Percentiles rank a stretch among this genome's conserved stretches.
Evolutionary conservation across 2,888 invertebrate species (phyloP).

Genomic region (Euproctis similis): DNA sequence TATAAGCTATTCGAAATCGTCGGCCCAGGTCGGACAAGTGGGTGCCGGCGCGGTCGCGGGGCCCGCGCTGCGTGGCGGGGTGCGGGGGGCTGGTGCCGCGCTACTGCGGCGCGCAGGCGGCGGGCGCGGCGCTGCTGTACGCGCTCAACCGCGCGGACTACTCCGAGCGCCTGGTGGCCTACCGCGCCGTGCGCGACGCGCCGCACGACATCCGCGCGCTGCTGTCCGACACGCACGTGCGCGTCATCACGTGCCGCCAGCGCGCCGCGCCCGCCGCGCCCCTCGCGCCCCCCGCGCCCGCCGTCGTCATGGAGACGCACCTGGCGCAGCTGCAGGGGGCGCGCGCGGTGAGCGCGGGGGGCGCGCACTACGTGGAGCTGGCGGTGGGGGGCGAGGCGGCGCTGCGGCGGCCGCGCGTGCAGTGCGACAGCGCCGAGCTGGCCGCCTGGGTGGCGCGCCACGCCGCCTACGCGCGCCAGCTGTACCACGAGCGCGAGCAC

Average conservation of each 20-base stretch:
- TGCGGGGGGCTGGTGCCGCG: conserved; percentile 90
- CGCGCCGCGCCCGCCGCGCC: conserved; percentile 63
- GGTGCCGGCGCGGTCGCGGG: conserved; percentile 80
- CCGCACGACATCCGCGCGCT: conserved; percentile 88
- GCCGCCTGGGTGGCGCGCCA: conserved; percentile 84
- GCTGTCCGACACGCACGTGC: conserved; percentile 83
- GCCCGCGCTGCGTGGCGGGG: conserved; percentile 82
- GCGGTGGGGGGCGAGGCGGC: conserved; percentile 61
- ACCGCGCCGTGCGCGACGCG: conserved; percentile 84
- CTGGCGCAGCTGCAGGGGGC: conserved; percentile 78
- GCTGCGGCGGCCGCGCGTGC: conserved; percentile 83
- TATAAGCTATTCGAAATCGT: too few species aligned
- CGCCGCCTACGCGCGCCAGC: conserved; percentile 91
- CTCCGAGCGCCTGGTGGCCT: conserved; percentile 86
- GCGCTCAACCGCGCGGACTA: conserved; percentile 83
- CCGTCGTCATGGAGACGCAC: conserved; percentile 78
- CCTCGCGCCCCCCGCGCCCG: conserved; percentile 61
- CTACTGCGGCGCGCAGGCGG: conserved; percentile 81
- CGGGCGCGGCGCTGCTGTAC: conserved; percentile 85
- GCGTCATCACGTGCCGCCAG: conserved; percentile 80
- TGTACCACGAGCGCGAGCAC: conserved; percentile 87
- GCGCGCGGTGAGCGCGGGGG: conserved; percentile 75
- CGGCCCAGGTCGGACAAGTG: conserved; percentile 77
- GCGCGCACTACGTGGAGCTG: conserved; percentile 83
- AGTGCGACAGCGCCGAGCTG: conserved; percentile 83